Evolutionary conservation across 2,113 vertebrate genomes (phyloP).

Genomic region (Oryzias celebensis): DNA sequence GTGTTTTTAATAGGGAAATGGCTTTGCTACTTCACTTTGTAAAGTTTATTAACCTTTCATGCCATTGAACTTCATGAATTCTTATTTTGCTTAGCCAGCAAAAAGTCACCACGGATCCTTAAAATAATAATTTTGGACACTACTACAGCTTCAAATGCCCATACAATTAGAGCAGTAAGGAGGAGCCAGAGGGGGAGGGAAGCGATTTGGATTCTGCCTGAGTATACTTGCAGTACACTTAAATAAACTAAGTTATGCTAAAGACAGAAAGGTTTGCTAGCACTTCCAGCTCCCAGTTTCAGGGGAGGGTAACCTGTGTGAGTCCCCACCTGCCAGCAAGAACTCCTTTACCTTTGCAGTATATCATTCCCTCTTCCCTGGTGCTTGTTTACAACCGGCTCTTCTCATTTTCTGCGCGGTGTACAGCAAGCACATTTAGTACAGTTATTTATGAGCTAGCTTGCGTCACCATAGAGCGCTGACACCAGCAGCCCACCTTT

Average conservation of each 20-base stretch:
- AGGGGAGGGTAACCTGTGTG: conserved; percentile 39
- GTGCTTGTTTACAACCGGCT: conserved; percentile 47
- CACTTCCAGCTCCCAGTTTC: conserved; percentile 5
- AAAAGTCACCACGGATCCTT: too few species aligned
- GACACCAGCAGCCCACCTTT: conserved; percentile 10
- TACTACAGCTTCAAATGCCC: too few species aligned
- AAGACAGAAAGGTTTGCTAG: neutral
- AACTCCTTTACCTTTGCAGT: conserved; percentile 13
- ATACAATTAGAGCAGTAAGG: too few species aligned
- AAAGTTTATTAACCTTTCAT: too few species aligned
- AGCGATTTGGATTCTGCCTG: too few species aligned
- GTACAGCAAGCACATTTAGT: conserved; percentile 62
- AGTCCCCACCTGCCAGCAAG: neutral
- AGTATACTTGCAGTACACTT: neutral
- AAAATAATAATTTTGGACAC: too few species aligned
- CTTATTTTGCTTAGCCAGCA: too few species aligned
- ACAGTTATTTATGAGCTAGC: conserved; percentile 67
- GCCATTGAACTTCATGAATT: too few species aligned
- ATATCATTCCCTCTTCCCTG: conserved; percentile 21
- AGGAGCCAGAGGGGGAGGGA: too few species aligned
- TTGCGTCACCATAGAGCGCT: conserved; percentile 17
- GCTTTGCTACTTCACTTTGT: too few species aligned
- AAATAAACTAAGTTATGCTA: too few species aligned
- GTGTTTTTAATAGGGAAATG: too few species aligned
- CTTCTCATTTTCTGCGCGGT: conserved; percentile 45